phyloP scores from a whole-genome alignment of 2,888 invertebrate genomes.

The Athetis lepigone region DNA sequence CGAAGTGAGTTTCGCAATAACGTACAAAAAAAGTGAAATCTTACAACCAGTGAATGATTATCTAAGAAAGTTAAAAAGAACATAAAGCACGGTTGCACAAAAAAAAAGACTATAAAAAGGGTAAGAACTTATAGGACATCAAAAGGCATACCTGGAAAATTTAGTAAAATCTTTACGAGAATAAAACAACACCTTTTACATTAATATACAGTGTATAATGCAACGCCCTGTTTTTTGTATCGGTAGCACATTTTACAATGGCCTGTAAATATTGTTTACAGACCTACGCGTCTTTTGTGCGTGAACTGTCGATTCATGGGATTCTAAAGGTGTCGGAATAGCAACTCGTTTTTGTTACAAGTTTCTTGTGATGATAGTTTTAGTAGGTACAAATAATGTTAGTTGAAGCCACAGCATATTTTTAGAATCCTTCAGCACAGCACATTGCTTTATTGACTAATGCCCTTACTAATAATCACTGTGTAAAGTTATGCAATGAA shows the following conservation, averaged over 20 bases:
- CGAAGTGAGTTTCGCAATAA: no score
- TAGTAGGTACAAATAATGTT: neutral
- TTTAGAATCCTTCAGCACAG: no score
- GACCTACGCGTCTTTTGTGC: slow-evolving; percentile 35
- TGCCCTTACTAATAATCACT: no score
- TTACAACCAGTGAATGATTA: no score
- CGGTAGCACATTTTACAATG: slow-evolving; percentile 34
- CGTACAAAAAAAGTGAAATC: no score
- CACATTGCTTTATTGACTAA: no score
- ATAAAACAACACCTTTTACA: slow-evolving; percentile 10
- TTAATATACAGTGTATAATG: slow-evolving; percentile 17
- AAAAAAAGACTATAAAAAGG: no score
- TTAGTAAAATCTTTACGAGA: neutral
- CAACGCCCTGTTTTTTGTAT: slow-evolving; percentile 41
- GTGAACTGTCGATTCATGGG: slow-evolving; percentile 36
- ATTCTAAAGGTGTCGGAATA: slow-evolving; percentile 23
- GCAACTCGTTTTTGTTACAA: slow-evolving; percentile 17
- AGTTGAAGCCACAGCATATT: no score
- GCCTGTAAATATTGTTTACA: slow-evolving; percentile 45
- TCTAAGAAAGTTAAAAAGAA: no score
- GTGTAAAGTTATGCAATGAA: no score
- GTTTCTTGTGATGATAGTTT: neutral
- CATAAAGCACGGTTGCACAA: no score
- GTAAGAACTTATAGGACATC: no score
- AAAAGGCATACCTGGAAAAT: neutral